phyloP scores from a whole-genome alignment of 2,888 invertebrate genomes.

The Synanthedon formicaeformis region DNA sequence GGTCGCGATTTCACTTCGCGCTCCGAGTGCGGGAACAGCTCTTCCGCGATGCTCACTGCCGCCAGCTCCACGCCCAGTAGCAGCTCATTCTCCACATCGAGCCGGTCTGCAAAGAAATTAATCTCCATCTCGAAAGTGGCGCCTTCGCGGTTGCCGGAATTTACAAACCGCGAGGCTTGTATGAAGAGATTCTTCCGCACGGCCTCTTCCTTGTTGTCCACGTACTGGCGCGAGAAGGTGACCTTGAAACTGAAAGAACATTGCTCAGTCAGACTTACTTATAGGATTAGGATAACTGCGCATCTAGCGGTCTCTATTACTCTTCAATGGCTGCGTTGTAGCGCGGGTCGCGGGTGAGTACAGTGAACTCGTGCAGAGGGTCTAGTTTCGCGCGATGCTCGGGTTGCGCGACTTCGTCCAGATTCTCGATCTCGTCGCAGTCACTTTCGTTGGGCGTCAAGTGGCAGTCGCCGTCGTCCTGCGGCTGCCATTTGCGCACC shows the following conservation, averaged over 20 bases:
- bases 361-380: slow-evolving; percentile 46
- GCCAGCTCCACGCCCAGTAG: slow-evolving; percentile 23
- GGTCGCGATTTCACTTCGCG: slow-evolving; percentile 18
- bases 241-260: slow-evolving; percentile 25
- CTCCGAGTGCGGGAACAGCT: slow-evolving; percentile 32
- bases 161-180: slow-evolving; percentile 33
- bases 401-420: slow-evolving; percentile 17
- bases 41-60: slow-evolving; percentile 18
- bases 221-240: slow-evolving; percentile 29
- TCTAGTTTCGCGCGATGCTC: slow-evolving; percentile 32
- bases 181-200: slow-evolving; percentile 41
- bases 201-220: slow-evolving; percentile 37
- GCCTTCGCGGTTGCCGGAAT: slow-evolving; percentile 45
- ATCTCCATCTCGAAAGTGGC: slow-evolving; percentile 30
- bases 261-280: neutral
- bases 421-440: slow-evolving; percentile 24
- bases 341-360: slow-evolving; percentile 30
- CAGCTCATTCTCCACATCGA: slow-evolving; percentile 27
- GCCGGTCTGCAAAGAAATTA: slow-evolving; percentile 41
- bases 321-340: slow-evolving; percentile 16
- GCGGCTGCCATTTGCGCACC: slow-evolving; percentile 10
- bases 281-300: neutral
- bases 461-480: slow-evolving; percentile 15
- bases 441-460: slow-evolving; percentile 18
- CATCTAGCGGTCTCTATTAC: neutral